These are phyloP conservation scores for Mus pahari DNA, from an alignment of 2,113 vertebrate genomes.

Conservation along the genomic window DNA sequence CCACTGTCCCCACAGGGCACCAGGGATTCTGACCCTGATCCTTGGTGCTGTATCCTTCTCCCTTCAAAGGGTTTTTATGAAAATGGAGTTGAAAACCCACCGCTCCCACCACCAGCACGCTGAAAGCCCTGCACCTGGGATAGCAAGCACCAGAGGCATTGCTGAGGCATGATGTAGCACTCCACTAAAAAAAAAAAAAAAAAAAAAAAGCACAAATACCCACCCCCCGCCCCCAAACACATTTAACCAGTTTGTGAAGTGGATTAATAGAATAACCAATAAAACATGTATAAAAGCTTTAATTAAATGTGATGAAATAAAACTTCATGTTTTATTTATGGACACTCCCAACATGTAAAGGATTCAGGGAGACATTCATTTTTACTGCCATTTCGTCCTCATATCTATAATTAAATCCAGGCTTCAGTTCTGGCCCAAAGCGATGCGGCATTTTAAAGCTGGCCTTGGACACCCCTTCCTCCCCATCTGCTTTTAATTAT, in stretches of 20 bases:
- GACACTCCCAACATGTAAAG: conserved; percentile 82
- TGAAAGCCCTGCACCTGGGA: conserved; percentile 36
- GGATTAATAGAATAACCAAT: conserved; percentile 78
- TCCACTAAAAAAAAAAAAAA: conserved; percentile 44
- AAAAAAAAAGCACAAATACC: conserved; percentile 63
- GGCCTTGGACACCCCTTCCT: conserved; percentile 57
- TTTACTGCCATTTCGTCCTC: conserved; percentile 78
- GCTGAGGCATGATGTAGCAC: conserved; percentile 49
- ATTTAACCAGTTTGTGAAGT: conserved; percentile 76
- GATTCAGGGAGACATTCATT: conserved; percentile 76
- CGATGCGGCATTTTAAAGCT: conserved; percentile 76
- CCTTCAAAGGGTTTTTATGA: not conserved
- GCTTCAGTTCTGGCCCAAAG: conserved; percentile 77
- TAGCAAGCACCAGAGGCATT: conserved; percentile 11
- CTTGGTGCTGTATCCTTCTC: not conserved
- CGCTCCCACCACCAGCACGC: fast-evolving
- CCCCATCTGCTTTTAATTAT: conserved; percentile 83
- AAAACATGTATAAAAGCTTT: conserved; percentile 85
- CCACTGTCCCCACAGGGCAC: not conserved
- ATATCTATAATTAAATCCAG: conserved; percentile 85
- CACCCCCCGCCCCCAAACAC: conserved; percentile 57
- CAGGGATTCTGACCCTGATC: not conserved
- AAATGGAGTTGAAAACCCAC: not conserved
- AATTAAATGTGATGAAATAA: conserved; percentile 82
- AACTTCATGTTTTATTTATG: conserved; percentile 86